phyloP scores from a whole-genome alignment of 2,113 vertebrate genomes.

The Antechinus stuartii region DNA sequence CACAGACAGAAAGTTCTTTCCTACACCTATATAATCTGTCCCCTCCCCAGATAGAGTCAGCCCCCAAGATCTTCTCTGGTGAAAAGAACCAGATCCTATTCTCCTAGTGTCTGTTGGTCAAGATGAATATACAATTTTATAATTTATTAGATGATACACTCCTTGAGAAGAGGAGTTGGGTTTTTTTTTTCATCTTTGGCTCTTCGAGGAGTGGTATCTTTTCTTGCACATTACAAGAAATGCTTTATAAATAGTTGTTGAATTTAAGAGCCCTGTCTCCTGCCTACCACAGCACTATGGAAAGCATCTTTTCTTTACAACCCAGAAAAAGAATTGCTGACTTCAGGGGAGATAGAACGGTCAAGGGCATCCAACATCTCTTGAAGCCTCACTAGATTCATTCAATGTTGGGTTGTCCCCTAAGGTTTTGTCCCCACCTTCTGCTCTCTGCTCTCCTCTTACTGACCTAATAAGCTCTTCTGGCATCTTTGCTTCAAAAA shows the following conservation, averaged over 20 bases:
- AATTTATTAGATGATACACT: not conserved
- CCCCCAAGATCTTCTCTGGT: not conserved
- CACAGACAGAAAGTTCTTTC: not conserved
- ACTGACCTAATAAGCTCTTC: not conserved
- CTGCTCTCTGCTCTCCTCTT: not conserved
- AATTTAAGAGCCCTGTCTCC: not conserved
- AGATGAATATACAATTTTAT: not conserved
- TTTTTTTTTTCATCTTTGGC: not conserved
- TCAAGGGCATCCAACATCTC: not conserved
- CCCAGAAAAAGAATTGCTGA: not conserved
- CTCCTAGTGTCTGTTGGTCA: not conserved
- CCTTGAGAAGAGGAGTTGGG: not conserved
- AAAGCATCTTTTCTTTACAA: not conserved
- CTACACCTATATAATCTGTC: not conserved
- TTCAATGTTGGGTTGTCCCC: not conserved
- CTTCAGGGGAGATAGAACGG: not conserved
- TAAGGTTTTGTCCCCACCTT: not conserved
- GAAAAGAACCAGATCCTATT: not conserved
- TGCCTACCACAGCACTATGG: not conserved
- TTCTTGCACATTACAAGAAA: not conserved
- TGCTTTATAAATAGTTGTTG: not conserved
- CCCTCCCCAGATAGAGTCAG: not conserved
- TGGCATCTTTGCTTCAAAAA: not conserved
- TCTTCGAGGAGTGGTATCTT: not conserved
- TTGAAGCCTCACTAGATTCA: not conserved